Base-by-base conservation (phyloP, 2,888 invertebrate genomes). In the Tricholauxania praeusta region DNA sequence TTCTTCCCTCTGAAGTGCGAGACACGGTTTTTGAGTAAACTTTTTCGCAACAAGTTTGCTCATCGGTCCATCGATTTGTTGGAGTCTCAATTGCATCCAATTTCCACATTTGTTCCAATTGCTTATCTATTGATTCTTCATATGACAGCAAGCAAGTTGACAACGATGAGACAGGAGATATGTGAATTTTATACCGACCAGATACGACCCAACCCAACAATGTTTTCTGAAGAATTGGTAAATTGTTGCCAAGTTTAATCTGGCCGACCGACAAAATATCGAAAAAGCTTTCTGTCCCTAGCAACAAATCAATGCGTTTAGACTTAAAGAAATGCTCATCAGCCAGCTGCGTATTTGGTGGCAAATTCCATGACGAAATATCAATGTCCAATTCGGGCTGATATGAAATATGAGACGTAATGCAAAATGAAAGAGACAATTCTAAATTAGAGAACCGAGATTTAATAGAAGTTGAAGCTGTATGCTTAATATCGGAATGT, bases 151-250 rank as follows among this genome's bases (percentile, higher is more conserved):
- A 60, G 22, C 49, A 71, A 17, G 49, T 28, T 7, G 1, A 3
- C 22, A 22, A 22, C 22, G 49, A 60, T 48, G 55, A 62, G 15
- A 5, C 10, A 15, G 62, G 8, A 14, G 15, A 22, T 55, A 48
- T 32, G 19, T 28, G 67, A 5, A 52, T 19, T 49, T 64, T 22
- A 47, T 73, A 77, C 12, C 68, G 51, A 7, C 73, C 77, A 17
- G 77, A 74, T 8, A 79, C 76, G 3, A 77, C 72, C 78, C 78
- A 78, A 19, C 78, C 77, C 10, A 78, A 62, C 14, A 75, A 52
- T 1, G 79, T 77, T 62, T 79, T 79, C 53, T 78, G 78, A 1
- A 78, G 71, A 19, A 65, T 73, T 8, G 77, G 78, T n/a, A 76
- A 63, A 49, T 71, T 62, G 2, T 48, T 15, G 14, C 76, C 76